These are phyloP conservation scores for Setophaga petechia DNA, from an alignment of 2,113 vertebrate genomes.

Conservation along the genomic window DNA sequence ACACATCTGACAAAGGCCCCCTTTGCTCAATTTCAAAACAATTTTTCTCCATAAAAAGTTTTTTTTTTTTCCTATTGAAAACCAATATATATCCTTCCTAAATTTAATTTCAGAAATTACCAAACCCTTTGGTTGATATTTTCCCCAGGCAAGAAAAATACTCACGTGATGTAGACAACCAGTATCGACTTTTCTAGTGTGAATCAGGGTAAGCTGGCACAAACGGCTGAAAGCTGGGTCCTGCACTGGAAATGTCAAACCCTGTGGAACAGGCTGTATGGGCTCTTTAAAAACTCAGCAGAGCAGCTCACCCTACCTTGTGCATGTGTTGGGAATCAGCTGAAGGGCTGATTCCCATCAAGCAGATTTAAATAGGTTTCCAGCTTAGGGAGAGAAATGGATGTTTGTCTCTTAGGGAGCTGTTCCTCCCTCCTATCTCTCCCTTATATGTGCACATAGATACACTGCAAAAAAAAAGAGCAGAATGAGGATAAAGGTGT, in stretches of 20 bases:
- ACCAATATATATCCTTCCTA: background rate
- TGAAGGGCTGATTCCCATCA: constrained; percentile 55
- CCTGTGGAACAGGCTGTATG: background rate
- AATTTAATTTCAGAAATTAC: background rate
- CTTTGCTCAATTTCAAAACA: background rate
- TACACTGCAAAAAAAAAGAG: background rate
- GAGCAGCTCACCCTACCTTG: constrained; percentile 35
- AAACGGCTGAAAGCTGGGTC: background rate
- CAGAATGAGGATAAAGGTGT: background rate
- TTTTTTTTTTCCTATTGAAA: background rate
- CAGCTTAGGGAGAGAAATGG: constrained; percentile 51
- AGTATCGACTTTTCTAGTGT: background rate
- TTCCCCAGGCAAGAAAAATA: background rate
- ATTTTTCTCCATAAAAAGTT: background rate
- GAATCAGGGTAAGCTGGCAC: background rate
- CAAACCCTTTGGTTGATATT: background rate
- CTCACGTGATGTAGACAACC: background rate
- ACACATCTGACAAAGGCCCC: background rate
- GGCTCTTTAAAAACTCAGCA: constrained; percentile 31
- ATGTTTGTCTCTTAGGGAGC: constrained; percentile 30
- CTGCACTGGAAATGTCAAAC: background rate
- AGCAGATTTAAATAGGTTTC: constrained; percentile 67
- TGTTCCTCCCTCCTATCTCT: background rate
- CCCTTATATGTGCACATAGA: background rate
- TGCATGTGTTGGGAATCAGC: constrained; percentile 45